These are phyloP conservation scores for Kuschelorhynchus macadamiae DNA, from an alignment of 2,888 invertebrate genomes.

Conservation along the genomic window DNA sequence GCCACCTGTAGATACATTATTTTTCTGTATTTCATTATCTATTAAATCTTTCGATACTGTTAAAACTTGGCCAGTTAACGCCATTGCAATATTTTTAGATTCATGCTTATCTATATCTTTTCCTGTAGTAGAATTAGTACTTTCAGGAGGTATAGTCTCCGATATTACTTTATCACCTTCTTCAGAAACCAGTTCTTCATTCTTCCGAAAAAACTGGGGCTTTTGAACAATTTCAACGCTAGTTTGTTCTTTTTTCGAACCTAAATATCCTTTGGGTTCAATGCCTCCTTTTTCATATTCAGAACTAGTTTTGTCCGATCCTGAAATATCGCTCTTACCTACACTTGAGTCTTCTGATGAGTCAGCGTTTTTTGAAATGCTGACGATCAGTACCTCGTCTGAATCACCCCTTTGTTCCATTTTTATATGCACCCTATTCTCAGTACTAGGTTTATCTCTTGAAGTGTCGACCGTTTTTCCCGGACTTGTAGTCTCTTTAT, in stretches of 20 bases:
- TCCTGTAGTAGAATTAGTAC: not conserved
- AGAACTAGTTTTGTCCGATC: not conserved
- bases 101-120: not conserved
- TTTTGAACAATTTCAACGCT: not conserved
- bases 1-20: no score
- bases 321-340: not conserved
- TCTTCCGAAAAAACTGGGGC: constrained; percentile 35
- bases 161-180: constrained; percentile 21
- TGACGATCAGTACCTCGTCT: constrained; percentile 34
- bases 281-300: not conserved
- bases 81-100: not conserved
- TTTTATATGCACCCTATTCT: constrained; percentile 20
- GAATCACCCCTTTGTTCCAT: constrained; percentile 21
- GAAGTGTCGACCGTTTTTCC: no score
- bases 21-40: not conserved
- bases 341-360: not conserved
- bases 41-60: no score
- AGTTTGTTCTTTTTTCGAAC: no score
- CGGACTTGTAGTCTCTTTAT: not conserved
- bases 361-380: constrained; percentile 6
- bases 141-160: not conserved
- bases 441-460: no score
- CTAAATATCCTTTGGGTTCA: no score
- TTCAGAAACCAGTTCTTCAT: constrained; percentile 35
- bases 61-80: no score